phyloP scores from a whole-genome alignment of 1,140 invertebrate species.

The Drosophila kurseongensis region DNA sequence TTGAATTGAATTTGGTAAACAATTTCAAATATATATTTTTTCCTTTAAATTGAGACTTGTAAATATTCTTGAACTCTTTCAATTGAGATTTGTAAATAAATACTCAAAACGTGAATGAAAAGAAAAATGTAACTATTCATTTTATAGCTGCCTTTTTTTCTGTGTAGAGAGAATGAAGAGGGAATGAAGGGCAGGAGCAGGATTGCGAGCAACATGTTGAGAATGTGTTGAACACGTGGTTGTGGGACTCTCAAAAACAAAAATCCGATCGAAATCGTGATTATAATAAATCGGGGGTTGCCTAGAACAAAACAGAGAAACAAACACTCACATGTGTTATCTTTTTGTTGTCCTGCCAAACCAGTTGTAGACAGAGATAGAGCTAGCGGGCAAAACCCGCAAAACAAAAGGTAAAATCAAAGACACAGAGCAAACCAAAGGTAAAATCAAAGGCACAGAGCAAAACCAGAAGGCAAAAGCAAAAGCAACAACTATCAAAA shows the following conservation, averaged over 20 bases:
- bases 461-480: constrained; percentile 21
- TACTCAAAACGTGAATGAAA: no score
- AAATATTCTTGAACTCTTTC: no score
- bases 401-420: constrained; percentile 32
- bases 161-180: background rate
- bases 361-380: constrained; percentile 43
- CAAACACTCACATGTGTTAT: constrained; percentile 32
- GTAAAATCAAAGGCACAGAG: constrained; percentile 13
- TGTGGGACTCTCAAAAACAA: constrained; percentile 12
- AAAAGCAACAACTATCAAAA: constrained; percentile 62
- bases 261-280: constrained; percentile 34
- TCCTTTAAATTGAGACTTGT: no score
- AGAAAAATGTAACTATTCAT: no score
- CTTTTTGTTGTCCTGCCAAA: constrained; percentile 59
- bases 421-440: constrained; percentile 35
- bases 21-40: no score
- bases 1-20: no score
- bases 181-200: background rate
- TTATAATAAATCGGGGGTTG: constrained; percentile 25
- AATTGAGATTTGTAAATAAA: no score
- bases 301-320: constrained; percentile 18
- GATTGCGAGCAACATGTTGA: constrained; percentile 63
- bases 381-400: constrained; percentile 40
- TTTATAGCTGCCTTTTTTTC: background rate
- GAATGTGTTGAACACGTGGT: constrained; percentile 80